Base-by-base conservation (phyloP, 2,888 invertebrate species). In the Drosophila infuscata region DNA sequence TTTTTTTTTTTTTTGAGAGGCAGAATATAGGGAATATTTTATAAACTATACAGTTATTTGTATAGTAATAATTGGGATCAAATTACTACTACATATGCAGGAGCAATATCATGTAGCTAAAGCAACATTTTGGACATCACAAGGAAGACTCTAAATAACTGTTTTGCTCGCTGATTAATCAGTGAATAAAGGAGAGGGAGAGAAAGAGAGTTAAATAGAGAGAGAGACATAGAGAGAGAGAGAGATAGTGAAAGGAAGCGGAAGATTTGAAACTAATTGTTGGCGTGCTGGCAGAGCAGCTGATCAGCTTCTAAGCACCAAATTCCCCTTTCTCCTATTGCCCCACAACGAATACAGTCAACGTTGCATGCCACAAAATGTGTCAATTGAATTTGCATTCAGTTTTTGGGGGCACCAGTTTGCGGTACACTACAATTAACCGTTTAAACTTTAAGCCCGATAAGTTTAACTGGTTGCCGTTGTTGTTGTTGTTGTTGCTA, bases 301-400 rank as follows among this genome's bases (percentile, higher is more conserved):
- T 46, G 46, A 46, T 46, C 65, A 33, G 46, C 46, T 15, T 0
- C 4, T 8, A 2, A 58, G 20, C 46, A 11, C 33, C 12, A 7
- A 9, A 8, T 9, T 15, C 15, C 38, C 3, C 5, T 20, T 20
- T 30, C 20, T 46, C 15, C 17, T 8, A 12, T 17, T 33, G 9
- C 15, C 36, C n/a, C 12, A 49, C 41, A 11, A 8, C 35, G 48
- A 52, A 57, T 53, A 35, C 41, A 63, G 35, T 3, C 33, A 25
- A 25, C 43, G 64, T 81, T 67, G 66, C 77, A 81, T 76, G 73
- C 82, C 60, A 72, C 81, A 69, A 77, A 59, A 74, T 82, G 87
- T 90, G 89, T 90, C 90, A 86, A 86, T 86, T 86, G 87, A 86
- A 90, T 90, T 90, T 82, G 86, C 83, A 80, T 80, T 76, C 64